Evolutionary conservation across 2,888 invertebrate genomes (phyloP), one percentile per base, ranked within the genome.

Genomic region (Cantharis rustica): DNA sequence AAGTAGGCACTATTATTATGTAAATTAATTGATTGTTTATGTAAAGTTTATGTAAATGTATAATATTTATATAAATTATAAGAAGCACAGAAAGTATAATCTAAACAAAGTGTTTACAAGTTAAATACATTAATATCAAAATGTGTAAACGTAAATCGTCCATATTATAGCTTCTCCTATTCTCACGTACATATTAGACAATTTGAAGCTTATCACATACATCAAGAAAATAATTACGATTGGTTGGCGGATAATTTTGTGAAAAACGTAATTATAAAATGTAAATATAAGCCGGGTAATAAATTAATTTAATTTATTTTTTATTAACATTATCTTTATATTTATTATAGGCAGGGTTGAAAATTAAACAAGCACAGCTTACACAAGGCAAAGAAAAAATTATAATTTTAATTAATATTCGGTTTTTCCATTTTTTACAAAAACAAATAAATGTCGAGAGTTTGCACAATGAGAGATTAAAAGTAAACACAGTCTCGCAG

Each of bases 391-490:
- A 71, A 71, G 69, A 75, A 78, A 75, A 66, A 78, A 73, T 75
- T 75, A 75, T 78, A 78, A 78, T 78, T 78, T 78, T 78, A 78
- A 78, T 78, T 78, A 78, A 78, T 78, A 78, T 78, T 79, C 79
- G 73, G 77, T 77, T 75, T 77, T 75, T 75, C 76, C 74, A 73
- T 74, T 73, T 78, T 79, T 77, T 76, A 77, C 74, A 74, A 77
- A 76, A 76, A 83, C 85, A 85, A 86, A 84, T 84, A 85, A 83
- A 83, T 81, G 84, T 82, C 83, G 82, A 81, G 83, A 84, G 85
- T 86, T 85, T 85, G 86, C 85, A 86, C 86, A 86, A 86, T 85
- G 86, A 85, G 83, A 85, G 85, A 86, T 86, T 82, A 82, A 83
- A 82, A 83, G 83, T 83, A 83, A 83, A 83, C 82, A 83, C 78